These are phyloP conservation scores for Benthosema pterotum DNA, from an alignment of 2,797 vertebrate species.

Conservation along the genomic window DNA sequence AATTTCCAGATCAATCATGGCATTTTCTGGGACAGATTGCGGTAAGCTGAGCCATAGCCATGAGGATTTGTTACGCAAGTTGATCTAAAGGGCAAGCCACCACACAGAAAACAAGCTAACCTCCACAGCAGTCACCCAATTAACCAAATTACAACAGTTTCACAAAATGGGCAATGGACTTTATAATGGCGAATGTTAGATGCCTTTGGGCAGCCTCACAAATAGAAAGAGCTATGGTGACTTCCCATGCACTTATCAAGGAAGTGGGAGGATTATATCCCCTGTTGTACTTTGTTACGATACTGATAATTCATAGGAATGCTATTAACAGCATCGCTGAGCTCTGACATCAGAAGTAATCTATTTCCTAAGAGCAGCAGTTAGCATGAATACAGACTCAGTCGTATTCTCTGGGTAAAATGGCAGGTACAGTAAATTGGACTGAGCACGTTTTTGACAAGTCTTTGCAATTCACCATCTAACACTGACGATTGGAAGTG, in stretches of 20 bases:
- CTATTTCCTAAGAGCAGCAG: constrained; percentile 43
- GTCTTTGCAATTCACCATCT: constrained; percentile 22
- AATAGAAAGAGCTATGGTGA: constrained; percentile 28
- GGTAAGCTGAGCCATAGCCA: constrained; percentile 48
- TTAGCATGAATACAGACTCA: constrained; percentile 46
- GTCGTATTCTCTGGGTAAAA: constrained; percentile 1
- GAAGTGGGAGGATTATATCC: constrained; percentile 27
- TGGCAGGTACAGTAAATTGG: constrained; percentile 2
- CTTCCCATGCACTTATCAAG: constrained; percentile 33
- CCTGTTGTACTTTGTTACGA: constrained; percentile 23
- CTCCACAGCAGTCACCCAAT: constrained; percentile 37
- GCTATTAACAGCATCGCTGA: constrained; percentile 33
- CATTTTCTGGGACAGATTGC: constrained; percentile 60
- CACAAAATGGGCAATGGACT: constrained; percentile 46
- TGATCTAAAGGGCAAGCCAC: constrained; percentile 81
- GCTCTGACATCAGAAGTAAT: constrained; percentile 42
- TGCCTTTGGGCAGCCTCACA: constrained; percentile 38
- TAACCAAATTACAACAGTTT: constrained; percentile 35
- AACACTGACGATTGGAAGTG: constrained; percentile 9
- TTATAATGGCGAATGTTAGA: constrained; percentile 60
- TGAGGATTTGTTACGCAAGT: constrained; percentile 72
- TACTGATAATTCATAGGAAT: constrained; percentile 30
- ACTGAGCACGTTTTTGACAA: constrained; percentile 23
- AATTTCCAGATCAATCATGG: constrained; percentile 46
- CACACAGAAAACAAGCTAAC: constrained; percentile 79